Percentiles rank a stretch among this genome's conserved stretches.
Evolutionary conservation across 2,113 vertebrate genomes (phyloP).

Genomic region (Vulpes ferrilata): DNA sequence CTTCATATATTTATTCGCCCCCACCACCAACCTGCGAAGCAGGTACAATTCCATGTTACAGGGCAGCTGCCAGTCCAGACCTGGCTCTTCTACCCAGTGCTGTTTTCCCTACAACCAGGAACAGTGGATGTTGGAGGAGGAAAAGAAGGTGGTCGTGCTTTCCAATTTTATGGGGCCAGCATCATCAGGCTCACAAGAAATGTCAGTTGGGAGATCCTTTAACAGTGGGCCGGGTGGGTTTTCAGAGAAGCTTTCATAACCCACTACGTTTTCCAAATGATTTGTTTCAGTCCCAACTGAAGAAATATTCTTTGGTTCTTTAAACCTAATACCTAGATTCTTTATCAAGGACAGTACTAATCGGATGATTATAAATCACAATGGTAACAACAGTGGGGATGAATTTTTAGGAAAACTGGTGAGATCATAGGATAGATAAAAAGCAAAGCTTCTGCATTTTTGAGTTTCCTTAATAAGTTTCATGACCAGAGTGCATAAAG

Average conservation of each 20-base stretch:
- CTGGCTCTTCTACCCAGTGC: neutral
- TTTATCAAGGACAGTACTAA: neutral
- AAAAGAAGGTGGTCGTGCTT: neutral
- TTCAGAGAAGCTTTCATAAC: neutral
- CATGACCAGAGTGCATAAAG: neutral
- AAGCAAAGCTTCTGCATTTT: neutral
- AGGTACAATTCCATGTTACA: no score
- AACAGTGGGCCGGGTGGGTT: neutral
- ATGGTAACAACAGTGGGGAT: neutral
- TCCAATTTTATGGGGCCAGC: neutral
- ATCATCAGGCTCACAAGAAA: neutral
- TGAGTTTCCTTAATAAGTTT: neutral
- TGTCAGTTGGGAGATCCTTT: neutral
- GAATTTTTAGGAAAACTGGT: neutral
- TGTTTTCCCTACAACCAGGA: neutral
- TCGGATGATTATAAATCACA: neutral
- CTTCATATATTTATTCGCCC: fast-evolving
- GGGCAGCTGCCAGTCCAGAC: neutral
- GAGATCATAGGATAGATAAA: neutral
- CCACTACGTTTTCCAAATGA: neutral
- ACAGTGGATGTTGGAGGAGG: no score
- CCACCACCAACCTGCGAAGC: neutral
- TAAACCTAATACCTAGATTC: neutral
- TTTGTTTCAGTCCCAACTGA: neutral
- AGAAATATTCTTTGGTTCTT: neutral